Evolutionary conservation across 2,797 vertebrate genomes (phyloP).

Genomic region (Microcaecilia unicolor): DNA sequence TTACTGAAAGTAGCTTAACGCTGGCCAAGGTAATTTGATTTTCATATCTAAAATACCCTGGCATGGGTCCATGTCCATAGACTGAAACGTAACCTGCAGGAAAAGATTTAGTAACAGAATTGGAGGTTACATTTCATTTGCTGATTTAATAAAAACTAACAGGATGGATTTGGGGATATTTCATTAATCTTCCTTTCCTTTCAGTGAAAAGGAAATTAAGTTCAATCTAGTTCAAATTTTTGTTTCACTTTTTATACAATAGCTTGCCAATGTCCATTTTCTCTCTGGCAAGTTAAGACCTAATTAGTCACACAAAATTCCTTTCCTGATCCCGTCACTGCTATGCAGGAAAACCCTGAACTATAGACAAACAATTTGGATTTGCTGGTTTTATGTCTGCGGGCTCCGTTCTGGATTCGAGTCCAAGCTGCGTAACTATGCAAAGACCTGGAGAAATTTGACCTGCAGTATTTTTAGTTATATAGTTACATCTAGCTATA

Average conservation of each 20-base stretch:
- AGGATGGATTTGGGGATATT: constrained; percentile 97
- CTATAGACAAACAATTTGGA: constrained; percentile 34
- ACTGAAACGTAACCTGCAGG: constrained; percentile 74
- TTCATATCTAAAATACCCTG: constrained; percentile 48
- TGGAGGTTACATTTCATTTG: constrained; percentile 80
- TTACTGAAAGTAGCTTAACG: constrained; percentile 45
- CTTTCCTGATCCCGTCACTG: constrained; percentile 66
- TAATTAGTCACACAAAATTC: constrained; percentile 85
- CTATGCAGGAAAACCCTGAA: constrained; percentile 47
- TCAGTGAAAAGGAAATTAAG: constrained; percentile 90
- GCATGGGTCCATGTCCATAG: constrained; percentile 40
- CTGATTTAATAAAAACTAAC: constrained; percentile 96
- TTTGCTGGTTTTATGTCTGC: constrained; percentile 16
- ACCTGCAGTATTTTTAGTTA: no score
- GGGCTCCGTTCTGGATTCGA: no score
- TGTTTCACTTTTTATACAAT: constrained; percentile 53
- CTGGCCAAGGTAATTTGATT: constrained; percentile 59
- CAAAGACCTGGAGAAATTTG: no score
- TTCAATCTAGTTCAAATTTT: constrained; percentile 76
- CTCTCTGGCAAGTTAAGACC: constrained; percentile 72
- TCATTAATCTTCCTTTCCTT: constrained; percentile 93
- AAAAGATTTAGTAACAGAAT: constrained; percentile 61
- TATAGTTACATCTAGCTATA: not conserved
- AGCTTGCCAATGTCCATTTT: constrained; percentile 66
- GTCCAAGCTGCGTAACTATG: no score